Percentiles rank a stretch among this genome's conserved stretches.
Evolutionary conservation across 2,888 invertebrate genomes (phyloP).

Genomic region (Rotaria sp.): DNA sequence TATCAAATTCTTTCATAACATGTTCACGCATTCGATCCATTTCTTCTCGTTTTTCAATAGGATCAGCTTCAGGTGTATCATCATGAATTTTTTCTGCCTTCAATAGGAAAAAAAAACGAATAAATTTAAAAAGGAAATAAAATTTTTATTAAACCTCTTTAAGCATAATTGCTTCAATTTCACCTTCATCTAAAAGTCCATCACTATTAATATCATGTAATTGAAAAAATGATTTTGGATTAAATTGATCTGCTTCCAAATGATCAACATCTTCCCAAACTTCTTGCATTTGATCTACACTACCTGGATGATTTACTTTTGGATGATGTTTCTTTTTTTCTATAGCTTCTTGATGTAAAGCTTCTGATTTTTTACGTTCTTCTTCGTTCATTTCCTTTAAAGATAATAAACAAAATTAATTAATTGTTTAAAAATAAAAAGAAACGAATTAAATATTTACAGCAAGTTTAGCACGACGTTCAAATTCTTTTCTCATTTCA

Average conservation of each 20-base stretch:
- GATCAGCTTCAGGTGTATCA: constrained; percentile 77
- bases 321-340: constrained; percentile 78
- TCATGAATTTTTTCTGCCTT: constrained; percentile 76
- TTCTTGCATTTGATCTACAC: constrained; percentile 88
- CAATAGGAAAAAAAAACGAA: constrained; percentile 44
- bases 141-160: constrained; percentile 62
- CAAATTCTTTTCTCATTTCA: constrained; percentile 89
- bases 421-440: neutral
- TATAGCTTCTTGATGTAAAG: constrained; percentile 65
- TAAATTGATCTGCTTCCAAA: constrained; percentile 78
- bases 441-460: constrained; percentile 49
- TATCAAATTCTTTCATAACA: constrained; percentile 79
- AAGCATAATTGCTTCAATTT: constrained; percentile 76
- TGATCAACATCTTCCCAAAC: constrained; percentile 89
- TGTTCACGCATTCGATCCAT: constrained; percentile 97
- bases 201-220: constrained; percentile 87
- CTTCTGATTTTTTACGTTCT: constrained; percentile 58
- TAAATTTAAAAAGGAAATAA: no score
- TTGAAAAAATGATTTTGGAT: constrained; percentile 89
- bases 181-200: constrained; percentile 80
- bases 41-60: constrained; percentile 71
- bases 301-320: constrained; percentile 67
- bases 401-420: neutral
- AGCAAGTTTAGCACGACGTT: constrained; percentile 65
- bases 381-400: constrained; percentile 67